Evolutionary conservation across 2,888 invertebrate genomes (phyloP).

Genomic region (Drosophila flavopinicola): DNA sequence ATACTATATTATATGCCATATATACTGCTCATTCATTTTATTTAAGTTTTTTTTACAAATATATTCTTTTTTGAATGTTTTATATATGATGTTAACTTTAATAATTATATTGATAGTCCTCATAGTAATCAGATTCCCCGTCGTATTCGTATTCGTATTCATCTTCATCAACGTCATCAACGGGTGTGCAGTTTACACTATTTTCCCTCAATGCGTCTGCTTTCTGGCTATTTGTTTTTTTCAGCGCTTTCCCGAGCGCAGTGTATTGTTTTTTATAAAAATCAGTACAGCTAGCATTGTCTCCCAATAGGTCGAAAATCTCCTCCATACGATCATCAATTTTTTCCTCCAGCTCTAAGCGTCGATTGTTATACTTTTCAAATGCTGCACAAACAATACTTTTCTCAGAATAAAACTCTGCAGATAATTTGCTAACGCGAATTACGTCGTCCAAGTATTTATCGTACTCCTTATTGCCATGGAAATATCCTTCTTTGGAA

Average conservation of each 20-base stretch:
- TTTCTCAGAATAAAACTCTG: not conserved
- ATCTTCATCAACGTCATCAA: not conserved
- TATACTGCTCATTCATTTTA: too few species aligned
- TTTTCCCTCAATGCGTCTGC: not conserved
- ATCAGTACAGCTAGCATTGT: not conserved
- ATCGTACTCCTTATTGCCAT: conserved; percentile 7
- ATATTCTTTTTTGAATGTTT: not conserved
- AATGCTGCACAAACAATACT: not conserved
- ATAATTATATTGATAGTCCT: not conserved
- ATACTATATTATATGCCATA: too few species aligned
- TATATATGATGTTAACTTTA: too few species aligned
- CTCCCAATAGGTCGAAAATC: not conserved
- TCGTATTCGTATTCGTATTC: not conserved
- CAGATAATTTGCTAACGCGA: not conserved
- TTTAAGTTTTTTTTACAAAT: not conserved
- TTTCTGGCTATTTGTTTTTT: not conserved
- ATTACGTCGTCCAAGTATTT: not conserved
- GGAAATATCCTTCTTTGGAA: not conserved
- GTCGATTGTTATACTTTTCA: conserved; percentile 6
- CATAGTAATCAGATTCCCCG: not conserved
- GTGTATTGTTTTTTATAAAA: conserved; percentile 1
- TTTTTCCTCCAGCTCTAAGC: conserved; percentile 4
- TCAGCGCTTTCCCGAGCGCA: not conserved
- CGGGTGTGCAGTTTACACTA: not conserved
- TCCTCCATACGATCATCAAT: not conserved